Percentiles rank a stretch among this genome's conserved stretches.
These are phyloP conservation scores for Temnothorax unifasciatus DNA, from an alignment of 2,888 invertebrate species.

Conservation along the genomic window DNA sequence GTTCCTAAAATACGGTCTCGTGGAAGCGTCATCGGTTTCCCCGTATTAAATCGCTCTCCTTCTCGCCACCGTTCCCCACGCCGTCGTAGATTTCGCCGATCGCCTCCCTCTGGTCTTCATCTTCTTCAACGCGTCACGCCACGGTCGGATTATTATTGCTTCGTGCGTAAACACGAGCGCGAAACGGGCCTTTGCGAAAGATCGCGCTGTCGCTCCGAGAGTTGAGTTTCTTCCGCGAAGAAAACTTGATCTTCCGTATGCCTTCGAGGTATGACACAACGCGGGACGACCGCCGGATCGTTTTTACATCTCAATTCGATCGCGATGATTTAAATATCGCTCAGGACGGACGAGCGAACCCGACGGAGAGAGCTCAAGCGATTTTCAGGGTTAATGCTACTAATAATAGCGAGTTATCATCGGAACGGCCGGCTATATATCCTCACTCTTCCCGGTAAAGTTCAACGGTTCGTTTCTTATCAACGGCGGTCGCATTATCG, in stretches of 20 bases:
- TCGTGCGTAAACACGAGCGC: slow-evolving; percentile 7
- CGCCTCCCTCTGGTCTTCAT: not conserved
- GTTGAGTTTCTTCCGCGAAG: slow-evolving; percentile 22
- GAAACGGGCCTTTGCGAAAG: slow-evolving; percentile 8
- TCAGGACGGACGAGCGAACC: not conserved
- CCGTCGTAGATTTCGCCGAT: not conserved
- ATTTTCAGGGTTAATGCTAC: slow-evolving; percentile 47
- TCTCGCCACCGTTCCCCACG: not conserved
- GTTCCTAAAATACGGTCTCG: slow-evolving; percentile 41
- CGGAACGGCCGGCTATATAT: not conserved
- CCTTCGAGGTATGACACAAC: not conserved
- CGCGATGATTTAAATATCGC: slow-evolving; percentile 3
- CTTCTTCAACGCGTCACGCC: slow-evolving; percentile 4
- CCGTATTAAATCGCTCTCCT: slow-evolving; percentile 27
- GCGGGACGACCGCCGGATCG: too few species aligned
- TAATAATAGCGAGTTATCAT: slow-evolving; percentile 42
- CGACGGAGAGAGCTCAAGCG: not conserved
- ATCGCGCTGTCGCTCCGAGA: not conserved
- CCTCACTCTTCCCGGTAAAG: slow-evolving; percentile 48
- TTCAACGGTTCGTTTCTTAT: slow-evolving; percentile 54
- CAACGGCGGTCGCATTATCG: slow-evolving; percentile 38
- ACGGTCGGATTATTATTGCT: slow-evolving; percentile 33
- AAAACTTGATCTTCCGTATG: not conserved
- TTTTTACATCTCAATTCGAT: slow-evolving; percentile 2
- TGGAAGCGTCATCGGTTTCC: slow-evolving; percentile 36